Conservation (phyloP, 2,888 invertebrate species). For the Galerucella calmariensis region DNA sequence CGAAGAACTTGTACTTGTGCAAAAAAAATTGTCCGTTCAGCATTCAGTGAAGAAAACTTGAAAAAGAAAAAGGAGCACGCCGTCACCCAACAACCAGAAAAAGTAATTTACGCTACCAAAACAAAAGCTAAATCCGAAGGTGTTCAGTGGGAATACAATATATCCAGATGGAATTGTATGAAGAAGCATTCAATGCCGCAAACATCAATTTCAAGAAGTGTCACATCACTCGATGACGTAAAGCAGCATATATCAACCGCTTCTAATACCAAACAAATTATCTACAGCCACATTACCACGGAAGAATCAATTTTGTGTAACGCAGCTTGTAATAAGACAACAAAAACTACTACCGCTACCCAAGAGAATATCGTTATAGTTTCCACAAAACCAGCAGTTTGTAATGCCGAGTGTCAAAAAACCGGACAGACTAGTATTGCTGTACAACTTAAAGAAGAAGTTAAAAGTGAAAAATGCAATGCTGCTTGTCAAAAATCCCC, state of each 20-base stretch:
- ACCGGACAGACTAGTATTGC: background rate
- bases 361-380: background rate
- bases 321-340: background rate
- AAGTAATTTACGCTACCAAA: conserved; percentile 6
- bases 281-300: background rate
- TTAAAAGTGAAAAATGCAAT: background rate
- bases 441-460: no score
- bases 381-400: background rate
- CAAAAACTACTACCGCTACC: background rate
- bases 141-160: conserved; percentile 19
- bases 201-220: background rate
- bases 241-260: no score
- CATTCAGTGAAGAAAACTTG: background rate
- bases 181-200: background rate
- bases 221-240: background rate
- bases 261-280: background rate
- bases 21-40: background rate
- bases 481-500: background rate
- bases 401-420: background rate
- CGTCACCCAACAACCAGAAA: background rate
- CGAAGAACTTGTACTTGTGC: background rate
- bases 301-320: background rate
- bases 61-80: background rate
- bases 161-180: conserved; percentile 14
- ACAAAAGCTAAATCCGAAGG: background rate